Base-by-base conservation (phyloP, 2,113 vertebrate species). In the Seriola aureovittata region DNA sequence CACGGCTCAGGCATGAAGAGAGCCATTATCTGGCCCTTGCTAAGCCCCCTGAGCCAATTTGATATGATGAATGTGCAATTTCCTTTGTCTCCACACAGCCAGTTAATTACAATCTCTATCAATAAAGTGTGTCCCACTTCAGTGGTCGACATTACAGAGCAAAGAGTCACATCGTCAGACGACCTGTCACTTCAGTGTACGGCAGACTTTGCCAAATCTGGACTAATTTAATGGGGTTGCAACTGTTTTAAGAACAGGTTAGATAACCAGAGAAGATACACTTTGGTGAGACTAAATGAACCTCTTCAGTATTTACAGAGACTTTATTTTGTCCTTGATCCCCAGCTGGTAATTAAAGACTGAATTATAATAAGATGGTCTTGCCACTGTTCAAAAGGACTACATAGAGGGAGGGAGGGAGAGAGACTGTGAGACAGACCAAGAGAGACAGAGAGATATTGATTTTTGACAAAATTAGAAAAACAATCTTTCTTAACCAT, bases 51-150 rank as follows among this genome's bases (percentile, higher is more conserved):
- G 76, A 85, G 85, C 87, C 91, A 90, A 86, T 93, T 93, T 93
- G 88, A 92, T 92, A 92, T 92, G 93, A 95, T 90, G 88, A 94
- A 96, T 94, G 93, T 88, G 88, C 92, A 94, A 93, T 95, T 93
- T 94, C 91, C 93, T 92, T 90, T 89, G 93, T 95, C 92, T 93
- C 84, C 65, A 85, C 75, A 82, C 85, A 85, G 81, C 66, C 84
- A 82, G 88, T 91, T 94, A 94, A 94, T 95, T 94, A 92, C 89
- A 90, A 89, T 88, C 85, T 89, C 90, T 87, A 89, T 92, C 94
- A 92, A 91, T 93, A 93, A 90, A 92, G 86, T 70, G 70, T 38
- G 85, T 89, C 78, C 78, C 78, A 85, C 89, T 91, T 86, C 85
- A 87, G 76, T 73, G 76, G 78, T 65, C 50, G 84, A 86, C 92